Evolutionary conservation across 2,113 vertebrate genomes (phyloP).

Genomic region (Varanus salvator): DNA sequence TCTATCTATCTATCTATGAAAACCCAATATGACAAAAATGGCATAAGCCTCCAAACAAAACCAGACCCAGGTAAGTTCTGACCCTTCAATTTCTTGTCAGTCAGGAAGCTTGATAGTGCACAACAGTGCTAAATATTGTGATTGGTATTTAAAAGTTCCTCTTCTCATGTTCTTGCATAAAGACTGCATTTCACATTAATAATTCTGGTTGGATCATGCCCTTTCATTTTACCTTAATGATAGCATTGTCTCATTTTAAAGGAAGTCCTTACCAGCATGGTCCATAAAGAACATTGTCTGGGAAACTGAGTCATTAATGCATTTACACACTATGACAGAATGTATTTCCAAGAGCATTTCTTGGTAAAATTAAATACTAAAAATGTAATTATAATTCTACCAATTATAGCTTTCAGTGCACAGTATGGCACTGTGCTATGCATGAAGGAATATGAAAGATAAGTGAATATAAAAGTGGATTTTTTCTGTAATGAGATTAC

Average conservation of each 20-base stretch:
- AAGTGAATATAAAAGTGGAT: constrained; percentile 44
- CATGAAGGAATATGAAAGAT: constrained; percentile 39
- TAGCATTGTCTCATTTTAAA: constrained; percentile 44
- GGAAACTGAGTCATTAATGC: constrained; percentile 30
- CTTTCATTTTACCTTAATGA: constrained; percentile 17
- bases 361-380: constrained; percentile 43
- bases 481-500: constrained; percentile 49
- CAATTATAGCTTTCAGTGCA: constrained; percentile 41
- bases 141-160: not conserved
- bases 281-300: constrained; percentile 10
- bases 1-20: too few relatives aligned
- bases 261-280: constrained; percentile 38
- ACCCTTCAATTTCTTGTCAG: not conserved
- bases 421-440: constrained; percentile 6
- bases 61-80: not conserved
- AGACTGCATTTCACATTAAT: not conserved
- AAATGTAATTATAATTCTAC: constrained; percentile 45
- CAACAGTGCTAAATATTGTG: not conserved
- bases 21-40: not conserved
- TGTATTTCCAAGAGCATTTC: constrained; percentile 24
- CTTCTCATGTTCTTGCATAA: not conserved
- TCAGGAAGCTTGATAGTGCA: not conserved
- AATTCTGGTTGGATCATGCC: not conserved
- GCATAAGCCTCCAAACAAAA: not conserved
- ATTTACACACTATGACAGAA: constrained; percentile 40